Conservation (phyloP, 2,113 vertebrate genomes). For the Chionis minor region DNA sequence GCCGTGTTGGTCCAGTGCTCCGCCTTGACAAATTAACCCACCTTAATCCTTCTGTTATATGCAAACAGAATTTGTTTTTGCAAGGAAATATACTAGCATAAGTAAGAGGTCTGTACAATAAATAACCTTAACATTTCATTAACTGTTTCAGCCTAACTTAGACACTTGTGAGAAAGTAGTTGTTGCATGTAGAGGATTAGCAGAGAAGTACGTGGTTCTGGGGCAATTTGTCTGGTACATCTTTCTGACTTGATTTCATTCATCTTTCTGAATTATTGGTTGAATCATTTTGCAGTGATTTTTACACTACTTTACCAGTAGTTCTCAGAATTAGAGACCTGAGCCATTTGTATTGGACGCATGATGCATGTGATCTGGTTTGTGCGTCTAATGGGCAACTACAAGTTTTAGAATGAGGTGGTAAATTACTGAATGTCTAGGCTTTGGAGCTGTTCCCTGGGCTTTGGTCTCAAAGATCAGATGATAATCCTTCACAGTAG, state of each 20-base stretch:
- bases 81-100: neutral
- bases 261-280: neutral
- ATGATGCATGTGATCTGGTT: neutral
- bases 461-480: neutral
- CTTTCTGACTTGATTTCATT: neutral
- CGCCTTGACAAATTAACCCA: neutral
- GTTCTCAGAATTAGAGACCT: neutral
- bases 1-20: neutral
- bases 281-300: neutral
- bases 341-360: neutral
- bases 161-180: neutral
- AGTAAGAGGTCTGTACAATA: neutral
- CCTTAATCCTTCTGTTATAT: neutral
- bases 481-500: neutral
- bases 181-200: neutral
- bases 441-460: neutral
- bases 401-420: neutral
- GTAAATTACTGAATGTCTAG: neutral
- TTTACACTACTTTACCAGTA: neutral
- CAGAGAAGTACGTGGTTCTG: neutral
- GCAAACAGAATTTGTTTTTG: neutral
- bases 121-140: neutral
- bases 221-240: neutral
- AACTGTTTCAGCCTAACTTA: neutral
- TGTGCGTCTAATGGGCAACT: neutral